Conservation (phyloP, 2,888 invertebrate genomes). For the Meta bourneti region DNA sequence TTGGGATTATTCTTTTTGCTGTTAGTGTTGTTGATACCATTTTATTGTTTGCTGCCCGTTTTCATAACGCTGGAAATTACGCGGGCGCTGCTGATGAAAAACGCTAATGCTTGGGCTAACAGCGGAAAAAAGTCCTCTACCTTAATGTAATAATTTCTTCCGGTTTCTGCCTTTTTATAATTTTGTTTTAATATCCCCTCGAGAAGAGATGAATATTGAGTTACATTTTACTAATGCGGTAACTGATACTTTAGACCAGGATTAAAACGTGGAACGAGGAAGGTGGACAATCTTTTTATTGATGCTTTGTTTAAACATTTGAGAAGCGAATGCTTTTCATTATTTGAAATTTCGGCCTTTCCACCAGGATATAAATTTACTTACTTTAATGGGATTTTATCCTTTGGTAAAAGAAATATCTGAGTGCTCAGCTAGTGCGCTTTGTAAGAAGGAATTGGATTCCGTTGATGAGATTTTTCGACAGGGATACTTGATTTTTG, state of each 20-base stretch:
- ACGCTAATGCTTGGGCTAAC: slow-evolving; percentile 48
- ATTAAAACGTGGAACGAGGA: slow-evolving; percentile 6
- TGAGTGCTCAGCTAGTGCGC: background rate
- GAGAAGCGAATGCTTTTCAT: background rate
- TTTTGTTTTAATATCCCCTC: slow-evolving; percentile 14
- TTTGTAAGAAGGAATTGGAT: background rate
- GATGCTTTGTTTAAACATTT: background rate
- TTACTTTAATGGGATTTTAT: background rate
- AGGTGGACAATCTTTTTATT: slow-evolving; percentile 4
- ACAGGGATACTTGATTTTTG: background rate
- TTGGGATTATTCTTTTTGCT: slow-evolving; percentile 60
- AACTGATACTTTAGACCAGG: slow-evolving; percentile 12
- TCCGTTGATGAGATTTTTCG: background rate
- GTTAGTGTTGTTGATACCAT: slow-evolving; percentile 40
- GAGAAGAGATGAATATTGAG: slow-evolving; percentile 22
- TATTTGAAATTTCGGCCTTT: background rate
- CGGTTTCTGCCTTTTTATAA: background rate
- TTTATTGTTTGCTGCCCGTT: slow-evolving; percentile 63
- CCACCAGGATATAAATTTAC: background rate
- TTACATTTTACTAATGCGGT: slow-evolving; percentile 29
- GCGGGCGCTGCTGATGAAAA: slow-evolving; percentile 58
- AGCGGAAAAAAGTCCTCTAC: slow-evolving; percentile 8
- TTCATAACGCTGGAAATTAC: slow-evolving; percentile 67
- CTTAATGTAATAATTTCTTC: slow-evolving; percentile 57
- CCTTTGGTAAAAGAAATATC: background rate